Percentiles rank a stretch among this genome's conserved stretches.
Evolutionary conservation across 2,797 vertebrate species (phyloP).

Genomic region (Miichthys miiuy): DNA sequence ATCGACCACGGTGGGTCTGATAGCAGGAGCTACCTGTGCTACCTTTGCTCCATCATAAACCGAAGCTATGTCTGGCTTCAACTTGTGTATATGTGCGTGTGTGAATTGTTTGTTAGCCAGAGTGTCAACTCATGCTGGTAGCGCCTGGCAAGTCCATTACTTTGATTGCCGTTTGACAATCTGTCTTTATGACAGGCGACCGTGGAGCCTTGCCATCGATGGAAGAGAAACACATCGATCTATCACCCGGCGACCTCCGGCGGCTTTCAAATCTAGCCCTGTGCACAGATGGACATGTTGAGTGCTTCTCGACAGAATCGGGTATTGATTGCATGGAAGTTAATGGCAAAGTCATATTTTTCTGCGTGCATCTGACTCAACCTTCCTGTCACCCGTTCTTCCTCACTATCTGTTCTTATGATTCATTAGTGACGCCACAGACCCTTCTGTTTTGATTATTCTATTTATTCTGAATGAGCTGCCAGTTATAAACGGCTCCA

Average conservation of each 20-base stretch:
- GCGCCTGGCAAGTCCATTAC: slow-evolving; percentile 79
- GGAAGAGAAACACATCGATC: slow-evolving; percentile 87
- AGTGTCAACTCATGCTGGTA: slow-evolving; percentile 66
- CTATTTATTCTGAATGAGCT: slow-evolving; percentile 54
- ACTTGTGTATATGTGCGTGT: slow-evolving; percentile 14
- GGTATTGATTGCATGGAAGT: slow-evolving; percentile 84
- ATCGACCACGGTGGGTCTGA: slow-evolving; percentile 50
- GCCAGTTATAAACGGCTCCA: slow-evolving; percentile 52
- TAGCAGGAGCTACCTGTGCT: slow-evolving; percentile 40
- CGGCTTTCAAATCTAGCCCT: slow-evolving; percentile 80
- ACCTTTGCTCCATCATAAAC: slow-evolving; percentile 66
- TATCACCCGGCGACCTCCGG: slow-evolving; percentile 80
- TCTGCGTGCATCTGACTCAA: slow-evolving; percentile 67
- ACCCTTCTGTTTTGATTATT: slow-evolving; percentile 71
- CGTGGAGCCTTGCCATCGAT: slow-evolving; percentile 75
- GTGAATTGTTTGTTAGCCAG: slow-evolving; percentile 69
- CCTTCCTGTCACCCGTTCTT: slow-evolving; percentile 63
- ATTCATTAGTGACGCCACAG: slow-evolving; percentile 74
- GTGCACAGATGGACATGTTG: slow-evolving; percentile 80
- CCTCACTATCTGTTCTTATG: slow-evolving; percentile 64
- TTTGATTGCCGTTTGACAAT: slow-evolving; percentile 86
- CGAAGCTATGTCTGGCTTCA: slow-evolving; percentile 58
- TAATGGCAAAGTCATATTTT: slow-evolving; percentile 84
- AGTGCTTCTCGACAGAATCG: slow-evolving; percentile 82
- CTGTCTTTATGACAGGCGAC: slow-evolving; percentile 86